These are phyloP conservation scores for Idaea aversata DNA, from an alignment of 2,888 invertebrate genomes.

Conservation along the genomic window DNA sequence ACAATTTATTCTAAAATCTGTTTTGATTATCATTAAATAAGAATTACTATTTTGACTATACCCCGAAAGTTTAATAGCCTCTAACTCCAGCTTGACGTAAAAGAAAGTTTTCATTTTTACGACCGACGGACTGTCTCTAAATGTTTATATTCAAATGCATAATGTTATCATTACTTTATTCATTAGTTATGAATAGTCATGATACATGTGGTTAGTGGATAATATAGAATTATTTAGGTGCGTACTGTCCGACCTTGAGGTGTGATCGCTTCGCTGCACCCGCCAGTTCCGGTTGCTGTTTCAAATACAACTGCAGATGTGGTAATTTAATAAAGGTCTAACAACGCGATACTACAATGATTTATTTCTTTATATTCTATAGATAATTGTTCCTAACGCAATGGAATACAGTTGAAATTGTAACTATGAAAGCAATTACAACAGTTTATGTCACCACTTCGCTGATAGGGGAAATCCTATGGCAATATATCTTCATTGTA, in stretches of 20 bases:
- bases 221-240: constrained; percentile 49
- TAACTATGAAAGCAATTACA: constrained; percentile 27
- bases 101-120: not conserved
- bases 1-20: too few relatives aligned
- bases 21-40: not conserved
- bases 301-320: constrained; percentile 56
- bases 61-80: not conserved
- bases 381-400: not conserved
- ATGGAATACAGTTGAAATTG: constrained; percentile 8
- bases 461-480: constrained; percentile 25
- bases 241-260: constrained; percentile 63
- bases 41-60: not conserved
- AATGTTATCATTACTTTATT: constrained; percentile 2
- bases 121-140: not conserved
- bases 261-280: constrained; percentile 55
- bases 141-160: constrained; percentile 3
- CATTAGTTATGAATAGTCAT: constrained; percentile 24
- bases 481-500: constrained; percentile 25
- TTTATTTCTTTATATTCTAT: constrained; percentile 12
- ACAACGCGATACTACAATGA: constrained; percentile 26
- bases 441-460: constrained; percentile 23
- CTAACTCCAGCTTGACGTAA: not conserved
- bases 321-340: constrained; percentile 47
- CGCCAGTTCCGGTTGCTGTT: constrained; percentile 63
- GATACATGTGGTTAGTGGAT: constrained; percentile 34